A percentile compares a stretch with the other conserved stretches of the same genome.
Conservation (phyloP, 2,797 vertebrate genomes). For the Chaunax sp. region DNA sequence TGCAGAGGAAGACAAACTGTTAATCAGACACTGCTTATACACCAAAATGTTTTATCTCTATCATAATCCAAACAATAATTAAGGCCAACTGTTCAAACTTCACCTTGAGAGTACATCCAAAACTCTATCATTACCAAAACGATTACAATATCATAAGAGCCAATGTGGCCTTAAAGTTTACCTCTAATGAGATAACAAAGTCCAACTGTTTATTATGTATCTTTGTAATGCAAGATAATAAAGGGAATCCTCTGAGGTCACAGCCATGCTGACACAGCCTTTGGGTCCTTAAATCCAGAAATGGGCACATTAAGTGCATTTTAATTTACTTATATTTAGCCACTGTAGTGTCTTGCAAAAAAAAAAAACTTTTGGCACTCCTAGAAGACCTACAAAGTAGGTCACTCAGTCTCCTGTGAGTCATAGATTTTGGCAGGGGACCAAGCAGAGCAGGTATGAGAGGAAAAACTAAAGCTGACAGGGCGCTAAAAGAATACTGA, state of each 20-base stretch:
- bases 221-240: slow-evolving; percentile 63
- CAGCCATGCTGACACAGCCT: slow-evolving; percentile 76
- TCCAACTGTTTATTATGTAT: slow-evolving; percentile 62
- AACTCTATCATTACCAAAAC: slow-evolving; percentile 59
- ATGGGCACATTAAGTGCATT: slow-evolving; percentile 72
- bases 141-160: slow-evolving; percentile 66
- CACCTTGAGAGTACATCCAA: slow-evolving; percentile 38
- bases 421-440: slow-evolving; percentile 82
- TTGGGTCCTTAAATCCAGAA: slow-evolving; percentile 71
- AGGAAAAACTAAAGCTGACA: slow-evolving; percentile 55
- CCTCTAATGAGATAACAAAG: slow-evolving; percentile 73
- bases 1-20: slow-evolving; percentile 44
- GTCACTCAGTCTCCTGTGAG: slow-evolving; percentile 85
- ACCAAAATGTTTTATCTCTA: slow-evolving; percentile 32
- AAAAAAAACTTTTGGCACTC: slow-evolving; percentile 79
- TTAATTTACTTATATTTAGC: slow-evolving; percentile 81
- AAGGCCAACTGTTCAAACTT: slow-evolving; percentile 62
- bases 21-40: slow-evolving; percentile 33
- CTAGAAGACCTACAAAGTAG: slow-evolving; percentile 83
- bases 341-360: slow-evolving; percentile 73
- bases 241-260: slow-evolving; percentile 69
- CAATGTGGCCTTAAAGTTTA: slow-evolving; percentile 65
- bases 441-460: slow-evolving; percentile 81
- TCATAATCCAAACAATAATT: slow-evolving; percentile 56
- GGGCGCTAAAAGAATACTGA: slow-evolving; percentile 59